Evolutionary conservation across 92 coral and sea anemone species (phyloP).

Genomic region (Nematostella vectensis): DNA sequence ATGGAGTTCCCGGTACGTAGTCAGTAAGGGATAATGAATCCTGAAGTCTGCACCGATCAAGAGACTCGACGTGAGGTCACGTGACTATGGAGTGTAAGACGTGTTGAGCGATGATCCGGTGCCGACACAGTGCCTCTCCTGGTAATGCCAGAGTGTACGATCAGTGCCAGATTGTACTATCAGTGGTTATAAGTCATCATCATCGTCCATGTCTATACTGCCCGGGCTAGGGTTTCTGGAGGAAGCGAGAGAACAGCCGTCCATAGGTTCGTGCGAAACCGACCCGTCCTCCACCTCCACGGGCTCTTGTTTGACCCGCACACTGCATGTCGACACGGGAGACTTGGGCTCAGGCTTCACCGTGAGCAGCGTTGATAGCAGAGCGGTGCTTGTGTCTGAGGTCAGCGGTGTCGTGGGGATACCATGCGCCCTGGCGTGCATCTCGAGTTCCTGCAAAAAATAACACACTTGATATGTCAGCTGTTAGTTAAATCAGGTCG

Average conservation of each 20-base stretch:
- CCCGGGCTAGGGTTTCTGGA: slow-evolving; percentile 82
- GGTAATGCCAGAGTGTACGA: too few relatives aligned
- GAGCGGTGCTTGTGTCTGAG: slow-evolving; percentile 87
- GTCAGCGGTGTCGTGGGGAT: slow-evolving; percentile 95
- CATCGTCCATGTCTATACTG: slow-evolving; percentile 60
- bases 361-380: slow-evolving; percentile 68
- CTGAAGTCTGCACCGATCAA: too few relatives aligned
- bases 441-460: slow-evolving; percentile 80
- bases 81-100: too few relatives aligned
- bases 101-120: too few relatives aligned
- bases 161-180: too few relatives aligned
- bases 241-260: slow-evolving; percentile 48
- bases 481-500: too few relatives aligned
- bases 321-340: slow-evolving; percentile 10
- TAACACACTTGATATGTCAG: not conserved
- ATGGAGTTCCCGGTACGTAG: too few relatives aligned
- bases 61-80: too few relatives aligned
- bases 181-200: slow-evolving; percentile 16
- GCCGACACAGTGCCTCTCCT: too few relatives aligned
- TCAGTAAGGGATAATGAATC: too few relatives aligned
- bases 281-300: slow-evolving; percentile 18
- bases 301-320: slow-evolving; percentile 62
- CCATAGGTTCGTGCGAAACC: slow-evolving; percentile 68
- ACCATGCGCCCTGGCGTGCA: slow-evolving; percentile 98
- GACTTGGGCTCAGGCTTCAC: slow-evolving; percentile 34